Evolutionary conservation across 2,113 vertebrate species (phyloP).

Genomic region (Pavo muticus): DNA sequence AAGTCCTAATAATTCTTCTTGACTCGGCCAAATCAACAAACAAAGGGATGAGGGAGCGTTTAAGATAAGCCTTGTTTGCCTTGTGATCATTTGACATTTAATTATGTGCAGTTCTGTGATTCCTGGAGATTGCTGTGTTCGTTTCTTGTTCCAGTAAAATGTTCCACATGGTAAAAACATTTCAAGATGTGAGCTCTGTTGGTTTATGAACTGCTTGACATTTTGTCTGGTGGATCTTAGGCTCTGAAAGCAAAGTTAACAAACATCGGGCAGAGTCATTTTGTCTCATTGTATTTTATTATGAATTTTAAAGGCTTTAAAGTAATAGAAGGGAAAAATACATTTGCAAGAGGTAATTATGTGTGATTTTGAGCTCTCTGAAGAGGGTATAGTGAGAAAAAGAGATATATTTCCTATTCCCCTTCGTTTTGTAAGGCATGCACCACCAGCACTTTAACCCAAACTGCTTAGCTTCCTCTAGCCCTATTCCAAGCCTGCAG

Average conservation of each 20-base stretch:
- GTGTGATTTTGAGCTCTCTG: background rate
- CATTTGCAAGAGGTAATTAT: background rate
- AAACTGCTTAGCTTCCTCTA: background rate
- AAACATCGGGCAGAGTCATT: slow-evolving; percentile 10
- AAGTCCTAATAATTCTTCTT: background rate
- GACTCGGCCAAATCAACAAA: background rate
- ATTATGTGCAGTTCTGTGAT: slow-evolving; percentile 58
- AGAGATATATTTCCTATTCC: background rate
- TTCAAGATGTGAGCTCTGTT: slow-evolving; percentile 73
- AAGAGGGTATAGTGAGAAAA: background rate
- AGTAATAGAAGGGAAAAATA: background rate
- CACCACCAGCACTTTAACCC: background rate
- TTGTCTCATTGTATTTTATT: background rate
- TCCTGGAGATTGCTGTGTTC: slow-evolving; percentile 43
- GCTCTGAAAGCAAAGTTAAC: slow-evolving; percentile 55
- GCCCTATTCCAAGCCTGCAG: background rate
- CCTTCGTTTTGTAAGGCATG: background rate
- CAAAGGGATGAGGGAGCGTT: background rate
- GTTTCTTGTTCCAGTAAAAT: slow-evolving; percentile 59
- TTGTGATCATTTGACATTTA: slow-evolving; percentile 46
- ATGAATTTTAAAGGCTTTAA: background rate
- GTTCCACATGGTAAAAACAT: slow-evolving; percentile 75
- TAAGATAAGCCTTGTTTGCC: slow-evolving; percentile 16
- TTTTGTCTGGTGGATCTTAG: slow-evolving; percentile 51
- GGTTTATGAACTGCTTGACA: slow-evolving; percentile 61